Base-by-base conservation (phyloP, 1,140 invertebrate genomes). In the Homalodisca vitripennis region DNA sequence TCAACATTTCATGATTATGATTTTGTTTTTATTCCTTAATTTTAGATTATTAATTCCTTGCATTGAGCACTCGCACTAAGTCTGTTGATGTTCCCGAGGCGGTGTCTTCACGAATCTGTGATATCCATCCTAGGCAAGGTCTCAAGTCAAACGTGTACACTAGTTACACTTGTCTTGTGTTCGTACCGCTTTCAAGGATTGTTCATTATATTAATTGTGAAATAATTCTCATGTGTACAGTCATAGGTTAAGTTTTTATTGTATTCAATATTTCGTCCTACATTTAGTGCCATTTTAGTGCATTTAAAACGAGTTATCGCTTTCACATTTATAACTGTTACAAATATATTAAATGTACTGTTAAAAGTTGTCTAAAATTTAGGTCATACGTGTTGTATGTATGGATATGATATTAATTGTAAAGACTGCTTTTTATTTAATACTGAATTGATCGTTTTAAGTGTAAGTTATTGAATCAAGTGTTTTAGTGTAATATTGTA, bases 361-460 rank as follows among this genome's bases (percentile, higher is more conserved):
- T 12, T 60, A 60, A 26, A 51, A 22, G 17, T 51, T 51, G 48
- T 51, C 48, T 60, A 60, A 30, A 60, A 6, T 30, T 1, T 60
- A 60, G 55, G 24, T 30, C 12, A 26, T 6, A 12, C 12, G 22
- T 51, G 22, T n/a, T 60, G 14, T 60, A 60, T 27, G 55, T 14
- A 24, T 60, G 55, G 29, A 24, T 60, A 30, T 60, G 26, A 26
- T 27, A 27, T 27, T 60, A 27, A 60, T 30, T 60, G 12, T 60
- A 27, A 60, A 60, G 55, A 60, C 55, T 60, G 55, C 55, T 60
- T 60, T 51, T 14, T 60, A 30, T 60, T 60, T 60, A 30, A 60
- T 60, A 60, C 55, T 27, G 26, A 60, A 60, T 20, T 51, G 48
- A 51, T 51, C 6, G 3, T 51, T 51, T 51, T 51, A 20, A 51